Percentiles rank a stretch among this genome's conserved stretches.
phyloP scores from a whole-genome alignment of 2,797 vertebrate genomes.

The Glossophaga mutica region DNA sequence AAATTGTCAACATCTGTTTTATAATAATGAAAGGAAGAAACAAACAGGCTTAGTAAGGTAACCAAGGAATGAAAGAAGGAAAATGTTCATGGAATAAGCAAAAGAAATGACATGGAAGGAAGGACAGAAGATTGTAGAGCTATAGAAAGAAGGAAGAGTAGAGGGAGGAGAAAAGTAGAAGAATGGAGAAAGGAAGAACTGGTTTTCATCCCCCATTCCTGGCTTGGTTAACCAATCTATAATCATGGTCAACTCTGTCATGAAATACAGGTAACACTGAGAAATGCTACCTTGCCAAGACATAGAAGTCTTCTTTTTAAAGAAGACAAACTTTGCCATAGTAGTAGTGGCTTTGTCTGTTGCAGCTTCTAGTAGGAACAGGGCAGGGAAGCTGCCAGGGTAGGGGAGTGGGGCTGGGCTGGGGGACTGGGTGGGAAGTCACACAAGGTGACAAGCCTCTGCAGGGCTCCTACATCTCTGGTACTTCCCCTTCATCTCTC shows the following conservation, averaged over 20 bases:
- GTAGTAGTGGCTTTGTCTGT: not conserved
- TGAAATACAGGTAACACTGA: not conserved
- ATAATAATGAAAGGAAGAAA: not conserved
- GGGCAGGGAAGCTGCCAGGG: not conserved
- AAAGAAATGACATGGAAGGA: not conserved
- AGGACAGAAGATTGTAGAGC: not conserved
- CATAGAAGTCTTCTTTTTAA: not conserved
- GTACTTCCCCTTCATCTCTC: not conserved
- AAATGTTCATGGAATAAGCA: not conserved
- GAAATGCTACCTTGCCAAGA: not conserved
- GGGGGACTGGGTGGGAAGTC: too few species aligned
- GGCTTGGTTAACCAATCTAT: not conserved
- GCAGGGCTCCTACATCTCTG: too few species aligned
- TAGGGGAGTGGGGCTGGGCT: fast-evolving
- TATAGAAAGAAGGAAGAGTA: not conserved
- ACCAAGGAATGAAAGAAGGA: not conserved
- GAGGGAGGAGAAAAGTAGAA: not conserved
- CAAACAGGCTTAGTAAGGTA: not conserved
- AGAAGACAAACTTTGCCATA: not conserved
- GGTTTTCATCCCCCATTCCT: not conserved
- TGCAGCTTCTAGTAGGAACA: not conserved
- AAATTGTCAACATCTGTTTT: not conserved
- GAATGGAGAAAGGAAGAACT: not conserved
- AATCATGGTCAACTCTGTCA: not conserved
- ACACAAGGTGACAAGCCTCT: fast-evolving